Conservation (phyloP, 2,888 invertebrate species). For the Athalia circularis region DNA sequence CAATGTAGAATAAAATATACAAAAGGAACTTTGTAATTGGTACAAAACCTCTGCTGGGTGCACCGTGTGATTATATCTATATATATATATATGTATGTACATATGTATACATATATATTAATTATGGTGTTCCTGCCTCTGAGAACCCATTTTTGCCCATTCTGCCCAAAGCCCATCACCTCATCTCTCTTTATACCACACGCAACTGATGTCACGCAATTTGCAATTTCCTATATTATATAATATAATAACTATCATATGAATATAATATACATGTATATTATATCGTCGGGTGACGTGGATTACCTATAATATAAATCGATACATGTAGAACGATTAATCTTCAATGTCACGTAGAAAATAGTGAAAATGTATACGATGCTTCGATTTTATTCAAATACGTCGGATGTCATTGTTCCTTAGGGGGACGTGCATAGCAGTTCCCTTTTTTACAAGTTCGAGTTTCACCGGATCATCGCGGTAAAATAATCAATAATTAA, state of each 20-base stretch:
- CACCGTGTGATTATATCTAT: conserved; percentile 56
- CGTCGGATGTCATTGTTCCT: too few species aligned
- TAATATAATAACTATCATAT: conserved; percentile 2
- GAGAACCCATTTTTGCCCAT: conserved; percentile 26
- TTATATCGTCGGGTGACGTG: too few species aligned
- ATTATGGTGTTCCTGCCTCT: conserved; percentile 39
- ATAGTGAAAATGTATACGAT: too few species aligned
- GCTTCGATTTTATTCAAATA: too few species aligned
- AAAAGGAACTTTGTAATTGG: conserved; percentile 43
- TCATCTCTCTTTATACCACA: conserved; percentile 50
- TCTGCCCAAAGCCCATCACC: conserved; percentile 38
- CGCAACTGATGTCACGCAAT: conserved; percentile 63
- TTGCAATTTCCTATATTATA: conserved; percentile 41
- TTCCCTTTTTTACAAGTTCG: too few species aligned
- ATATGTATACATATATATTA: conserved; percentile 46
- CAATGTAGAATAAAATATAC: conserved; percentile 30
- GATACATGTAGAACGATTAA: too few species aligned
- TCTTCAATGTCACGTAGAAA: too few species aligned
- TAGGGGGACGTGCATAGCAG: too few species aligned
- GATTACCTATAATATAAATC: too few species aligned
- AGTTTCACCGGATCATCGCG: too few species aligned
- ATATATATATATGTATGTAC: conserved; percentile 24
- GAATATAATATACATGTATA: background rate
- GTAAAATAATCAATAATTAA: too few species aligned
- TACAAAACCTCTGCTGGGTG: conserved; percentile 54